Conservation (phyloP, 64 coral and sea anemone species). For the Stichodactyla helianthus region DNA sequence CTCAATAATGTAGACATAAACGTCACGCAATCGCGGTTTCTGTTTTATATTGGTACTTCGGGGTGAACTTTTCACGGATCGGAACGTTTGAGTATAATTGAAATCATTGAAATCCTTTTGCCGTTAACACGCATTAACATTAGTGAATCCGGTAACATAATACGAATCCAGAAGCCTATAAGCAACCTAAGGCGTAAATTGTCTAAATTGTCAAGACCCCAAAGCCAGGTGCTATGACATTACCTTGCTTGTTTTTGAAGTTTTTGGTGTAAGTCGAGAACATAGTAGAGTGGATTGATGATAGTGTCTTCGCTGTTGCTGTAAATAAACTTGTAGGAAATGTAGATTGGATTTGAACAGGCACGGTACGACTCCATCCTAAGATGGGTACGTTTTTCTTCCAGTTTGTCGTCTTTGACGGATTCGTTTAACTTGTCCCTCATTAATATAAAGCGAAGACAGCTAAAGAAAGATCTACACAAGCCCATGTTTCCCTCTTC, state of each 20-base stretch:
- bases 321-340: not conserved
- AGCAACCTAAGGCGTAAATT: no score
- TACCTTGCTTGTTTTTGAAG: not conserved
- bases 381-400: not conserved
- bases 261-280: not conserved
- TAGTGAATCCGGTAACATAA: no score
- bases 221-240: not conserved
- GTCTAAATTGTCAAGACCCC: no score
- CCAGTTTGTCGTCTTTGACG: not conserved
- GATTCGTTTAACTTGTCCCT: not conserved
- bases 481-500: not conserved
- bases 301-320: not conserved
- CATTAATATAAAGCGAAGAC: not conserved
- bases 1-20: no score
- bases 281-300: not conserved
- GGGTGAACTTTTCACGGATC: no score
- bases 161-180: no score
- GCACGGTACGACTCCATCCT: not conserved
- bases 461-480: not conserved
- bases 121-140: no score
- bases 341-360: not conserved
- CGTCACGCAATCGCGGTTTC: no score
- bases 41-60: no score
- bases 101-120: no score
- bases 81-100: no score